phyloP scores from a whole-genome alignment of 1,140 invertebrate genomes.

The Pseudomyrmex sp. region DNA sequence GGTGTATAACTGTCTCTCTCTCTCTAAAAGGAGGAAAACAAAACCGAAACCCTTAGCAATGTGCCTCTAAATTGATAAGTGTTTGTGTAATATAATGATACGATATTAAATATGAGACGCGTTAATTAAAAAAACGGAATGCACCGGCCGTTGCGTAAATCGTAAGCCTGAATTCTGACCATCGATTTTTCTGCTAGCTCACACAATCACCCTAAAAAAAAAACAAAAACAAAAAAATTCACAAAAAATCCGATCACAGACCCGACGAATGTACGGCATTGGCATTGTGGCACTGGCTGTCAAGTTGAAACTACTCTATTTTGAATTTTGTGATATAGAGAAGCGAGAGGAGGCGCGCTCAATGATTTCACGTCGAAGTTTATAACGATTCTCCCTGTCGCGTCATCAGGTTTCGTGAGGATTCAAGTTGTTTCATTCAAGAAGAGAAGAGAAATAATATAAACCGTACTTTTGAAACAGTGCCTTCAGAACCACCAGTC shows the following conservation, averaged over 20 bases:
- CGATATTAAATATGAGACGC: conserved; percentile 71
- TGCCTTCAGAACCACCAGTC: conserved; percentile 82
- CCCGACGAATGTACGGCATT: conserved; percentile 70
- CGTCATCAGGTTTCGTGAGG: conserved; percentile 61
- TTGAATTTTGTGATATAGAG: conserved; percentile 81
- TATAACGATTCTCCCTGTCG: conserved; percentile 76
- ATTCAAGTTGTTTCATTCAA: conserved; percentile 60
- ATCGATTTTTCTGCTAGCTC: conserved; percentile 75
- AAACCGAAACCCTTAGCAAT: conserved; percentile 84
- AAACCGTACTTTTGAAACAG: conserved; percentile 77
- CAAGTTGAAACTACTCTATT: conserved; percentile 78
- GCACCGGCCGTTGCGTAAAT: conserved; percentile 71
- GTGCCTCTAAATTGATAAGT: conserved; percentile 85
- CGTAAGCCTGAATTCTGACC: conserved; percentile 79
- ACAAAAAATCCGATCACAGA: conserved; percentile 71
- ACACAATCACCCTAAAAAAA: conserved; percentile 66
- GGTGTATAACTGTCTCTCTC: conserved; percentile 70
- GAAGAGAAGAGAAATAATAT: conserved; percentile 60
- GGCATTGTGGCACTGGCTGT: conserved; percentile 77
- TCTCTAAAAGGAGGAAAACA: conserved; percentile 71
- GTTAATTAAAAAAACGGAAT: conserved; percentile 65
- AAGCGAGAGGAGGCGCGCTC: conserved; percentile 76
- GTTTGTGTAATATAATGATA: conserved; percentile 82
- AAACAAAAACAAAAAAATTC: no score
- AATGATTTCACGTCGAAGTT: conserved; percentile 73